phyloP scores from a whole-genome alignment of 2,797 vertebrate species.

The Pseudopleuronectes americanus region DNA sequence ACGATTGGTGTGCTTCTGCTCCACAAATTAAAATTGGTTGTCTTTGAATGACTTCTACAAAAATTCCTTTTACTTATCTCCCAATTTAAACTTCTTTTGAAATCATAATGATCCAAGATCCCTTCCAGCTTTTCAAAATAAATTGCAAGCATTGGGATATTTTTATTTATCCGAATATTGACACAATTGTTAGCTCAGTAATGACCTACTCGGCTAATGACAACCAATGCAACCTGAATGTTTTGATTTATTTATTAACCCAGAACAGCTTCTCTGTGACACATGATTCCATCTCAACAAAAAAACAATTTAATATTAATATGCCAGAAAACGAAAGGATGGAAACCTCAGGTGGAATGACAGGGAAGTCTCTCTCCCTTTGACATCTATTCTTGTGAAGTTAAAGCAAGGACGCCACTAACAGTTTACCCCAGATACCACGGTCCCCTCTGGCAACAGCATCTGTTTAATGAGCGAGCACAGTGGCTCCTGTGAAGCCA shows the following conservation, averaged over 20 bases:
- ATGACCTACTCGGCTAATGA: slow-evolving; percentile 36
- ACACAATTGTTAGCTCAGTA: background rate
- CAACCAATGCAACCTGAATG: slow-evolving; percentile 45
- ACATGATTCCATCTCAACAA: background rate
- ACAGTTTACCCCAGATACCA: slow-evolving; percentile 72
- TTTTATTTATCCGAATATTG: slow-evolving; percentile 6
- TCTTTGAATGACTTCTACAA: slow-evolving; percentile 31
- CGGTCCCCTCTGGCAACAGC: slow-evolving; percentile 64
- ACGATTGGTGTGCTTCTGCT: slow-evolving; percentile 38
- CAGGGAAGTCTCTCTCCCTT: slow-evolving; percentile 37
- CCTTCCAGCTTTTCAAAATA: slow-evolving; percentile 29
- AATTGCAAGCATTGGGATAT: slow-evolving; percentile 7
- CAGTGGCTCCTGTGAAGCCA: slow-evolving; percentile 58
- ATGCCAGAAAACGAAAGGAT: slow-evolving; percentile 25
- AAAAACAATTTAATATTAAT: slow-evolving; percentile 25
- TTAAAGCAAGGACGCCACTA: slow-evolving; percentile 53
- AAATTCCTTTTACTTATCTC: slow-evolving; percentile 5
- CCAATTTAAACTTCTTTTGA: background rate
- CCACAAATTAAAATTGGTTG: slow-evolving; percentile 9
- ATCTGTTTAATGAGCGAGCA: slow-evolving; percentile 75
- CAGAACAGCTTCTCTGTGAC: slow-evolving; percentile 5
- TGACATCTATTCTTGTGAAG: slow-evolving; percentile 68
- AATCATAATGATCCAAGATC: slow-evolving; percentile 42
- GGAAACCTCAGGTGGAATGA: slow-evolving; percentile 63
- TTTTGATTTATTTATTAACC: slow-evolving; percentile 48